Percentiles rank a stretch among this genome's conserved stretches.
Conservation (phyloP, 2,797 vertebrate genomes). For the Microcaecilia unicolor region DNA sequence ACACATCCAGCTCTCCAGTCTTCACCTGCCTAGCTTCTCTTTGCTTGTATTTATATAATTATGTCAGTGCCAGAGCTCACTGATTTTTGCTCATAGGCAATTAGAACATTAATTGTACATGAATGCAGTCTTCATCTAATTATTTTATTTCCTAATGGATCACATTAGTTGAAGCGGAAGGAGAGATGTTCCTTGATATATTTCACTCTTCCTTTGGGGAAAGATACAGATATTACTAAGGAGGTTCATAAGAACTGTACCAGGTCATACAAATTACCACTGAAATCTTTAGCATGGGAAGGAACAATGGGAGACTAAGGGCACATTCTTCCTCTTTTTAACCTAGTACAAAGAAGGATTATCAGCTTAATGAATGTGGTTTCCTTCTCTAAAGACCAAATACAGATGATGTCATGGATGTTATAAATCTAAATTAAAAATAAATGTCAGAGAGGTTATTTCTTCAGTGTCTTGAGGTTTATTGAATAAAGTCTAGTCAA, state of each 20-base stretch:
- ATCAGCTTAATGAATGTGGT: conserved; percentile 22
- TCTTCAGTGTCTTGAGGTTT: too few relatives aligned
- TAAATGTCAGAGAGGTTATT: too few relatives aligned
- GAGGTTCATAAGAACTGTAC: conserved; percentile 6
- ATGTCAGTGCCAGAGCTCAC: conserved; percentile 21
- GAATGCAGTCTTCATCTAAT: conserved; percentile 9
- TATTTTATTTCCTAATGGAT: conserved; percentile 16
- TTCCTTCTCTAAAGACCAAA: conserved; percentile 28
- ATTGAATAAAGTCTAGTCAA: too few relatives aligned
- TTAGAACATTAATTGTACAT: conserved; percentile 27
- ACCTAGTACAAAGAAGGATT: conserved; percentile 8
- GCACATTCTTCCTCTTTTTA: conserved; percentile 23
- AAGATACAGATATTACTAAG: conserved; percentile 13
- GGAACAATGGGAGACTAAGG: conserved; percentile 10
- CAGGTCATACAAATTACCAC: neutral
- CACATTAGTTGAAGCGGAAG: conserved; percentile 1
- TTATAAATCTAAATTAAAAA: conserved; percentile 28
- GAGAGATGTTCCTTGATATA: neutral
- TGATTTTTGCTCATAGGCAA: conserved; percentile 9
- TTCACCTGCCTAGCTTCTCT: conserved; percentile 23
- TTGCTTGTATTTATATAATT: conserved; percentile 28
- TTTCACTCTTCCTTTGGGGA: neutral
- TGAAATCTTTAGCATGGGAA: conserved; percentile 6
- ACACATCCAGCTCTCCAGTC: conserved; percentile 6
- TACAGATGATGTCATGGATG: conserved; percentile 12